Evolutionary conservation across 2,797 vertebrate genomes (phyloP).

Genomic region (Mallotus villosus): DNA sequence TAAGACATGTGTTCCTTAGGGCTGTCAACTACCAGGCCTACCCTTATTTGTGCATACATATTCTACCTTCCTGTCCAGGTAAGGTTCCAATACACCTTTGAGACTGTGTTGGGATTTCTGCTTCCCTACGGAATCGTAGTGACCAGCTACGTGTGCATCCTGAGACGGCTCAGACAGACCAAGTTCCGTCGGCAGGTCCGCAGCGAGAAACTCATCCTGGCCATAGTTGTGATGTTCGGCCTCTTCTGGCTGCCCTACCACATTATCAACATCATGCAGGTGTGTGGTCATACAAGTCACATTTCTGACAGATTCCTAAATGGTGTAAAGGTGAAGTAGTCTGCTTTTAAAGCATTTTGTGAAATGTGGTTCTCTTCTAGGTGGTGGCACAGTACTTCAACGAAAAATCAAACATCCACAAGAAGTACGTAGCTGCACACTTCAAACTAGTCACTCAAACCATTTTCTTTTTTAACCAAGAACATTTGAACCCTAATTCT

Average conservation of each 20-base stretch:
- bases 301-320: too few relatives aligned
- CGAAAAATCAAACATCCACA: accelerated
- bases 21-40: neutral
- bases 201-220: conserved; percentile 84
- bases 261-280: conserved; percentile 80
- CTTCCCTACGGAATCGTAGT: conserved; percentile 82
- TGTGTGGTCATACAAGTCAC: conserved; percentile 29
- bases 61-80: conserved; percentile 54
- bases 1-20: neutral
- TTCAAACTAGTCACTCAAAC: neutral
- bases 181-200: conserved; percentile 68
- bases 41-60: too few relatives aligned
- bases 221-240: conserved; percentile 83
- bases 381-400: conserved; percentile 50
- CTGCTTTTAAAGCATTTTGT: neutral
- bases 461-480: too few relatives aligned
- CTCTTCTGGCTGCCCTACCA: conserved; percentile 89
- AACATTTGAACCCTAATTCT: too few relatives aligned
- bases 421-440: conserved; percentile 41
- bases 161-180: conserved; percentile 76
- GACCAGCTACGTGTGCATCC: conserved; percentile 79
- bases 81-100: conserved; percentile 78
- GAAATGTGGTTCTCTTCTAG: conserved; percentile 41
- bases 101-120: conserved; percentile 82
- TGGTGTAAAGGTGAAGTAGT: neutral